A percentile compares a stretch with the other conserved stretches of the same genome.
These are phyloP conservation scores for Ormyrus thymus DNA, from an alignment of 2,888 invertebrate genomes.

Conservation along the genomic window DNA sequence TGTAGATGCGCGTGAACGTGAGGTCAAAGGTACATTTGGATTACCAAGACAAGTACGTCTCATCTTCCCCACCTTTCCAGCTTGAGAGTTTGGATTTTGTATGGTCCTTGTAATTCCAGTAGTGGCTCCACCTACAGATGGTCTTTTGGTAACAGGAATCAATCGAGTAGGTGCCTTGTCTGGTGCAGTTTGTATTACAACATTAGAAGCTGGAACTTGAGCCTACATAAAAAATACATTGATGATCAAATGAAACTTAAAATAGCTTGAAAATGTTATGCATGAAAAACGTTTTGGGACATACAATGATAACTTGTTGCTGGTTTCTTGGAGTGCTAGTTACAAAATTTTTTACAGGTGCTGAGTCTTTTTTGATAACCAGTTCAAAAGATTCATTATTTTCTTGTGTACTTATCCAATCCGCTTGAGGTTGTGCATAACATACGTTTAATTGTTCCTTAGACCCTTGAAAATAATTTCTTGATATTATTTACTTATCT, in stretches of 20 bases:
- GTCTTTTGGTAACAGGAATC: conserved; percentile 59
- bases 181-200: conserved; percentile 35
- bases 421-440: conserved; percentile 39
- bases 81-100: conserved; percentile 51
- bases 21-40: conserved; percentile 54
- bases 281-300: background rate
- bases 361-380: conserved; percentile 62
- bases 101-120: conserved; percentile 43
- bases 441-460: conserved; percentile 40
- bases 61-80: conserved; percentile 55
- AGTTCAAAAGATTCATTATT: conserved; percentile 64
- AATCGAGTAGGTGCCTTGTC: conserved; percentile 57
- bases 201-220: conserved; percentile 32
- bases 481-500: background rate
- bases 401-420: conserved; percentile 68
- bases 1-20: conserved; percentile 57
- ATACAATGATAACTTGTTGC: conserved; percentile 15
- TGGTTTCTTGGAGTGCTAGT: conserved; percentile 38
- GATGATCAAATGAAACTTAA: conserved; percentile 11
- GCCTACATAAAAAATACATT: conserved; percentile 20
- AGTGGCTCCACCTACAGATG: conserved; percentile 31
- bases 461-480: conserved; percentile 31
- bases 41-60: conserved; percentile 57
- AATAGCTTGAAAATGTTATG: background rate
- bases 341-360: conserved; percentile 57